phyloP scores from a whole-genome alignment of 2,888 invertebrate genomes.

The Lithophane ornitopus region DNA sequence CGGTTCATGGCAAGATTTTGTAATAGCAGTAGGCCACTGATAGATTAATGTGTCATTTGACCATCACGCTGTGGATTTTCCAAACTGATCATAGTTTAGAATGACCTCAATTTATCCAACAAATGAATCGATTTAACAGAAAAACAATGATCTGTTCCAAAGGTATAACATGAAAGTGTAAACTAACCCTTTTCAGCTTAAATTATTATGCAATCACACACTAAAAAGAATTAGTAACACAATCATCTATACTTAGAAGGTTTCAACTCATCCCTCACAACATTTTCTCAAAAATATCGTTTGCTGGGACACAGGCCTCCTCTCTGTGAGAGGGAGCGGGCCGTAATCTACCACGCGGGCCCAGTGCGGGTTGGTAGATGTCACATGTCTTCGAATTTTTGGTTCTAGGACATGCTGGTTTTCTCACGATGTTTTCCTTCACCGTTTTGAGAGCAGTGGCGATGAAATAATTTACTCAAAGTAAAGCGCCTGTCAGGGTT shows the following conservation, averaged over 20 bases:
- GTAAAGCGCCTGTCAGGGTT: too few relatives aligned
- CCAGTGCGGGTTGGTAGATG: too few relatives aligned
- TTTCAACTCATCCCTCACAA: not conserved
- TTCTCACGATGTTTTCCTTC: too few relatives aligned
- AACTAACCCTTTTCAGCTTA: not conserved
- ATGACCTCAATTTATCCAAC: slow-evolving; percentile 3
- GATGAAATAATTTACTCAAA: too few relatives aligned
- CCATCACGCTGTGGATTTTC: slow-evolving; percentile 31
- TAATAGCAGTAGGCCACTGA: slow-evolving; percentile 1
- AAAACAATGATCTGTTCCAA: not conserved
- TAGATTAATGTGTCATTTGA: slow-evolving; percentile 30
- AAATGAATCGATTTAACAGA: slow-evolving; percentile 1
- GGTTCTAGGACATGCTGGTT: too few relatives aligned
- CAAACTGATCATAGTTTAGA: not conserved
- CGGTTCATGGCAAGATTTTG: slow-evolving; percentile 17
- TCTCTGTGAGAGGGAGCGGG: too few relatives aligned
- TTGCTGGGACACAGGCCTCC: too few relatives aligned
- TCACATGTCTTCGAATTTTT: too few relatives aligned
- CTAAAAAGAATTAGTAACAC: not conserved
- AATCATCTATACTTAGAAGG: too few relatives aligned
- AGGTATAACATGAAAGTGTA: not conserved
- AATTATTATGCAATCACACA: not conserved
- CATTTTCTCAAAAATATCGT: not conserved
- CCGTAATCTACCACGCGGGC: too few relatives aligned
- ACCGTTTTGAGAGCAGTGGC: too few relatives aligned